A percentile compares a stretch with the other conserved stretches of the same genome.
phyloP scores from a whole-genome alignment of 2,888 invertebrate genomes.

The Homarus gammarus region DNA sequence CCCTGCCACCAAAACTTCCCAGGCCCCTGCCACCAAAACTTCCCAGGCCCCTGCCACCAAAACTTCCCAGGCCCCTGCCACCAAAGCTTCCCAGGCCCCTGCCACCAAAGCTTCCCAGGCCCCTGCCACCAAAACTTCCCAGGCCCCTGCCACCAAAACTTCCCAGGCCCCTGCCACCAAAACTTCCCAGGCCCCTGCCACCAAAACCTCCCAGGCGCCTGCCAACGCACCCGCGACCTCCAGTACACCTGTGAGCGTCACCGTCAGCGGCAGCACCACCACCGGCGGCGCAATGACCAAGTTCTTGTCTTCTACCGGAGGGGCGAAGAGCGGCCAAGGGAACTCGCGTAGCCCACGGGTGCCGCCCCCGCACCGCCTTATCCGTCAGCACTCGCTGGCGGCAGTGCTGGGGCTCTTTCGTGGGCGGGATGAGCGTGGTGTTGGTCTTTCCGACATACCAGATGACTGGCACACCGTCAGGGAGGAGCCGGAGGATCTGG shows the following conservation, averaged over 20 bases:
- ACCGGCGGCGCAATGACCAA: conserved; percentile 32
- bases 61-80: no score
- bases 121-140: no score
- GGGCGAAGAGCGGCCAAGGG: conserved; percentile 1
- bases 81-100: no score
- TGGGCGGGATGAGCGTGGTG: conserved; percentile 49
- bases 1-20: no score
- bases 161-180: no score
- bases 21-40: no score
- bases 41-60: no score
- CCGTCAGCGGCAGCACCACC: background rate
- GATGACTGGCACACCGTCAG: conserved; percentile 58
- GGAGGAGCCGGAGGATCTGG: conserved; percentile 63
- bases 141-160: no score
- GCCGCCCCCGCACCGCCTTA: conserved; percentile 70
- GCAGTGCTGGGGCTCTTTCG: conserved; percentile 71
- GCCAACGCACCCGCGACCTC: background rate
- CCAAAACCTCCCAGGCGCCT: background rate
- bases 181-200: no score
- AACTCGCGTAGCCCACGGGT: conserved; percentile 38
- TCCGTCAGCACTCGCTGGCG: conserved; percentile 75
- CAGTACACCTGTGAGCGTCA: conserved; percentile 3
- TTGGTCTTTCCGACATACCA: background rate
- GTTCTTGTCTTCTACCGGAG: conserved; percentile 20
- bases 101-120: no score